These are phyloP conservation scores for Drosophila quadrilineata DNA, from an alignment of 1,140 invertebrate genomes.

Conservation along the genomic window DNA sequence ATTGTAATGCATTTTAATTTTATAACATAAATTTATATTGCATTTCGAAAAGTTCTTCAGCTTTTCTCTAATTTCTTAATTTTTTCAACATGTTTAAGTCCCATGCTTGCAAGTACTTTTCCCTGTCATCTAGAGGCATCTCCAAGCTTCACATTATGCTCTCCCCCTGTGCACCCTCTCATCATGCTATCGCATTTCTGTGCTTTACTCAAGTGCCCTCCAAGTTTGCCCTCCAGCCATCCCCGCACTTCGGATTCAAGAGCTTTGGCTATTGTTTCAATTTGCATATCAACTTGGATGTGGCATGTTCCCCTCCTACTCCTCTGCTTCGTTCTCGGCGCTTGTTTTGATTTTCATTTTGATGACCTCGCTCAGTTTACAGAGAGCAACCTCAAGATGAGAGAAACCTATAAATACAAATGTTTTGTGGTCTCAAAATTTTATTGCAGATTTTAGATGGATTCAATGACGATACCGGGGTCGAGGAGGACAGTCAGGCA, in stretches of 20 bases:
- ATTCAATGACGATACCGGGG: slow-evolving; percentile 25
- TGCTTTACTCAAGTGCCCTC: slow-evolving; percentile 61
- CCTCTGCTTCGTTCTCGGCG: slow-evolving; percentile 29
- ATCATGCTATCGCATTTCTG: slow-evolving; percentile 69
- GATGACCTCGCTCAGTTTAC: slow-evolving; percentile 61
- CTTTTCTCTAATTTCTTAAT: no score
- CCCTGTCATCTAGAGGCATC: no score
- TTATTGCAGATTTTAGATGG: slow-evolving; percentile 72
- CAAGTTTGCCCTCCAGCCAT: slow-evolving; percentile 30
- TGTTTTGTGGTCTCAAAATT: slow-evolving; percentile 60
- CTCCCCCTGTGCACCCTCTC: slow-evolving; percentile 19
- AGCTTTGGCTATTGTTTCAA: slow-evolving; percentile 67
- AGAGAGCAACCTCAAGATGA: no score
- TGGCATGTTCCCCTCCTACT: no score
- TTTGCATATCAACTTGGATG: slow-evolving; percentile 51
- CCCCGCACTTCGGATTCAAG: neutral
- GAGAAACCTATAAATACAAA: slow-evolving; percentile 62
- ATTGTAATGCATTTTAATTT: no score
- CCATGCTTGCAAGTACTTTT: no score
- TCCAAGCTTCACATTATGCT: no score
- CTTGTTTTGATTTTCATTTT: slow-evolving; percentile 53
- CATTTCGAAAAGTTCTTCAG: no score
- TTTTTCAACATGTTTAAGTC: no score
- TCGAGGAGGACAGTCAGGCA: neutral
- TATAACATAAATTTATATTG: no score